Conservation (phyloP, 1,140 invertebrate species). For the Hypothenemus hampei region DNA sequence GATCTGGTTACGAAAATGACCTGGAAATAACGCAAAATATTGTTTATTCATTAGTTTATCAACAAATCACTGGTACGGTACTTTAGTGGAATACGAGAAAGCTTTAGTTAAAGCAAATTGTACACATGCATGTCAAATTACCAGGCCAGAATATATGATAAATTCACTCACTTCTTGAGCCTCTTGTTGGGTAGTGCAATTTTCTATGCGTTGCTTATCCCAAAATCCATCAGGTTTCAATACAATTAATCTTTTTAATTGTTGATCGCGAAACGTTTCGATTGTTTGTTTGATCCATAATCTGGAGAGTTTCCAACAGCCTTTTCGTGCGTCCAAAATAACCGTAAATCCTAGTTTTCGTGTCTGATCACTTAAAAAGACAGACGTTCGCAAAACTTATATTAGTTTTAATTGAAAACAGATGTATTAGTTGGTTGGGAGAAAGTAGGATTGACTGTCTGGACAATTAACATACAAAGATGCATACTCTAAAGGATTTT, state of each 20-base stretch:
- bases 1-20: conserved; percentile 58
- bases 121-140: too few relatives aligned
- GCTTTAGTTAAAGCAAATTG: too few relatives aligned
- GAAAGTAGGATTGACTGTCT: too few relatives aligned
- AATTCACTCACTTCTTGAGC: conserved; percentile 60
- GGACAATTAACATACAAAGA: conserved; percentile 13
- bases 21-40: conserved; percentile 47
- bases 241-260: conserved; percentile 55
- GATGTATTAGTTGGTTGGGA: too few relatives aligned
- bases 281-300: conserved; percentile 56
- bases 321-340: conserved; percentile 60
- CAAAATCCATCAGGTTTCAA: conserved; percentile 67
- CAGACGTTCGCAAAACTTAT: too few relatives aligned
- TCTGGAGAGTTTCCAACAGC: conserved; percentile 58
- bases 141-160: neutral
- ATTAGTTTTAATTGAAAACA: too few relatives aligned
- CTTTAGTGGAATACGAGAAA: too few relatives aligned
- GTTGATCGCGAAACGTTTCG: conserved; percentile 49
- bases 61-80: too few relatives aligned
- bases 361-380: conserved; percentile 33
- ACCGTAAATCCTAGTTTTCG: conserved; percentile 51
- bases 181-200: conserved; percentile 59
- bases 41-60: too few relatives aligned
- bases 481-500: too few relatives aligned
- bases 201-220: conserved; percentile 67